A percentile compares a stretch with the other conserved stretches of the same genome.
These are phyloP conservation scores for Brachionus angularis DNA, from an alignment of 1,140 invertebrate species.

Conservation along the genomic window DNA sequence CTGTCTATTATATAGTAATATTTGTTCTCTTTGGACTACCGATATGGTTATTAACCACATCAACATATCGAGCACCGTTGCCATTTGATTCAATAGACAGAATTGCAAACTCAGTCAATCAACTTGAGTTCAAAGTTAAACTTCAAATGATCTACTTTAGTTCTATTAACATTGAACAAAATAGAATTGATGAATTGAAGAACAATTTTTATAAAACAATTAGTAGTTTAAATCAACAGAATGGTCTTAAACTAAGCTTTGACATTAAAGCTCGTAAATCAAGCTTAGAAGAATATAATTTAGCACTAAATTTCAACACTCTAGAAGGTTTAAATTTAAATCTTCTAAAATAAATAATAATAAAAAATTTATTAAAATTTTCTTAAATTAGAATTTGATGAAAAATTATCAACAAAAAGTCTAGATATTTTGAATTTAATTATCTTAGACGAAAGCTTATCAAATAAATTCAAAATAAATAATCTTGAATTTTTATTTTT, in stretches of 20 bases:
- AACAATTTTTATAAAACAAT: no score
- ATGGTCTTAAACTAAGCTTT: not conserved
- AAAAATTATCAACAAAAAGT: not conserved
- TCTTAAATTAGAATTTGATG: no score
- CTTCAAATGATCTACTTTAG: no score
- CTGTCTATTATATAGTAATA: constrained; percentile 21
- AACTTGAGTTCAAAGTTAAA: no score
- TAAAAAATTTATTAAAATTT: no score
- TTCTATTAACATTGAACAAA: constrained; percentile 1
- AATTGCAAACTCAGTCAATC: not conserved
- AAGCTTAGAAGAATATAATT: not conserved
- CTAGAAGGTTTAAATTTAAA: not conserved
- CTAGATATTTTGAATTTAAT: not conserved
- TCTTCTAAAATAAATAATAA: no score
- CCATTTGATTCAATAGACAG: constrained; percentile 32
- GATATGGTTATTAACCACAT: constrained; percentile 27
- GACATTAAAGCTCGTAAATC: not conserved
- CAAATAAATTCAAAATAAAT: not conserved
- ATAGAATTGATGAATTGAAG: constrained; percentile 3
- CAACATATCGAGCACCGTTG: constrained; percentile 9
- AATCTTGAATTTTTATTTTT: not conserved
- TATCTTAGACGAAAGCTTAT: not conserved
- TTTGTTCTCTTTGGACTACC: constrained; percentile 36
- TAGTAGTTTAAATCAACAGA: not conserved
- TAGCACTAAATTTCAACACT: not conserved